Evolutionary conservation across 2,113 vertebrate genomes (phyloP), one percentile per base, ranked within the genome.

Genomic region (Pluvialis apricaria): DNA sequence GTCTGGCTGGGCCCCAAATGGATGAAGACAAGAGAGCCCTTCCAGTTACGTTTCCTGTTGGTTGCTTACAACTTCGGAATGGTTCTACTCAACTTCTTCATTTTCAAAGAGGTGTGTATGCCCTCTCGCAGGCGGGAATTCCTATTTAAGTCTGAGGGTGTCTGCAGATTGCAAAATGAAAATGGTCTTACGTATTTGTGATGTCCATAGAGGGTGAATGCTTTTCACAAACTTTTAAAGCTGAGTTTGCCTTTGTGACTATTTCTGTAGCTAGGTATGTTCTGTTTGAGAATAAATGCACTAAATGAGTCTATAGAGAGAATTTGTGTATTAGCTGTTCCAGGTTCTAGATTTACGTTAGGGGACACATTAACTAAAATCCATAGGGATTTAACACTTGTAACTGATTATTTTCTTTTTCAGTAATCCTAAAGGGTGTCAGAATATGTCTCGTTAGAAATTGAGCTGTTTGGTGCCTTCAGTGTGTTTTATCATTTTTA

Each of bases 21-120:
- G 98, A 99, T 99, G 99, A 99, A 99, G 98, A 98, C 99, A 78
- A 98, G 99, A 94, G 99, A 99, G 94, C 98, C 99, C 51, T 99
- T 99, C 96, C 99, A 99, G 97, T 98, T 99, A 90, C 98, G 99
- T 85, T 99, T 98, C 93, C 98, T 99, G n/a, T 98, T 99, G 94
- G 98, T 99, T 73, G 52, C 98, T 97, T 99, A 99, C 98, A 99
- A 99, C 98, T 99, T 99, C 96, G 99, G 99, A 83, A 99, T 99
- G 99, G 99, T 99, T 97, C 98, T 99, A 95, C 98, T 99, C 96
- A 99, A 99, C 97, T 98, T 99, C 97, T 99, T 99, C 98, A 99
- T 99, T 97, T 99, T 99, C 96, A 99, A 99, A 99, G 99, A 99
- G 99, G 99, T 99, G 88, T 51, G 97, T 97, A 83, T 92, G 58